These are phyloP conservation scores for Pangasius mekongensis DNA, from an alignment of 2,797 vertebrate genomes.

Conservation along the genomic window DNA sequence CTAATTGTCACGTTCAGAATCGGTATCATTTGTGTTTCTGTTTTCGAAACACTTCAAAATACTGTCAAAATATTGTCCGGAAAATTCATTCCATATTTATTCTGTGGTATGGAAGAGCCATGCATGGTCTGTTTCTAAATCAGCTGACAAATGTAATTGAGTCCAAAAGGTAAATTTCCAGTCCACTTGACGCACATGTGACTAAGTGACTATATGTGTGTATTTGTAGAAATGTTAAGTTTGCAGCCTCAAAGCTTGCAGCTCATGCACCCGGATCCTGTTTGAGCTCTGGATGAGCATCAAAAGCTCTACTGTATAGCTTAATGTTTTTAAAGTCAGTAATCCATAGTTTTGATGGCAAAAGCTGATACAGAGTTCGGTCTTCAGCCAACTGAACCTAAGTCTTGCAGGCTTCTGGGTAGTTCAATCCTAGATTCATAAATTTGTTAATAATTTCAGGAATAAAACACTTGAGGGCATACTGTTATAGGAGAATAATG, in stretches of 20 bases:
- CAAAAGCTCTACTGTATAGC: background rate
- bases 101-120: background rate
- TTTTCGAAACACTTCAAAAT: background rate
- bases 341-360: background rate
- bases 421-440: background rate
- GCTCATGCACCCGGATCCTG: conserved; percentile 72
- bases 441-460: background rate
- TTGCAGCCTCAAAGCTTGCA: conserved; percentile 53
- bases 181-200: conserved; percentile 29
- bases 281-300: conserved; percentile 61
- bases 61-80: background rate
- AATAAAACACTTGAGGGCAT: background rate
- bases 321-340: conserved; percentile 55
- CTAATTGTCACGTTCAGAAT: background rate
- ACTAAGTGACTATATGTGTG: background rate
- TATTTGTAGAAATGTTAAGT: conserved; percentile 52
- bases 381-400: background rate
- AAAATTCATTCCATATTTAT: background rate
- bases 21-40: background rate
- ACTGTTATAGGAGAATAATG: background rate
- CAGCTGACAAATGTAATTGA: background rate
- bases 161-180: background rate
- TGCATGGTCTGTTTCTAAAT: background rate
- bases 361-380: background rate
- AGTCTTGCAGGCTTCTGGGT: background rate